These are phyloP conservation scores for Solenodon paradoxus DNA, from an alignment of 2,113 vertebrate species.

Conservation along the genomic window DNA sequence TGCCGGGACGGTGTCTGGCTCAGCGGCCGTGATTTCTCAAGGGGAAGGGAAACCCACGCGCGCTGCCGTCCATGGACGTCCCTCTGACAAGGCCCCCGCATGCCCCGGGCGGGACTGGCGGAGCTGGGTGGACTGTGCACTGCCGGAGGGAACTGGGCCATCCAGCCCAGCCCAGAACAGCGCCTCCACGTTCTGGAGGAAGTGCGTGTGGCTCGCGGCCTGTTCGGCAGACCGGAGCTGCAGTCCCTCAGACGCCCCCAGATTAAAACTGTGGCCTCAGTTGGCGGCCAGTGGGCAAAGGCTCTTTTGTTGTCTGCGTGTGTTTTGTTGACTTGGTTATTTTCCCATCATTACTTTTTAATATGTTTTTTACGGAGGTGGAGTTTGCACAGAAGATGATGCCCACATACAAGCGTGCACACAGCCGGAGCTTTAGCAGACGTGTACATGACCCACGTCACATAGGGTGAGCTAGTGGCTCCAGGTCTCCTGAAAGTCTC, in stretches of 20 bases:
- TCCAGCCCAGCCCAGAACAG: too few species aligned
- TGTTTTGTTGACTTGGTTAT: neutral
- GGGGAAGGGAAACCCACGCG: too few species aligned
- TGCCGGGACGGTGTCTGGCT: neutral
- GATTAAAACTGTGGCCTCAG: accelerated
- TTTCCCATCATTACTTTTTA: neutral
- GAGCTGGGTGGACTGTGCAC: too few species aligned
- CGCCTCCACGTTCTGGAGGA: neutral
- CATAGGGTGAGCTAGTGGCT: accelerated
- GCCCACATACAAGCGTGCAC: neutral
- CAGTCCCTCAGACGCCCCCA: too few species aligned
- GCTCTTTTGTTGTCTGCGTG: neutral
- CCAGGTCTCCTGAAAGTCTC: neutral
- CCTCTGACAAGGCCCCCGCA: too few species aligned
- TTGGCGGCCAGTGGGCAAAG: accelerated
- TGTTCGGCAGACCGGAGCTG: too few species aligned
- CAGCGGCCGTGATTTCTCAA: accelerated
- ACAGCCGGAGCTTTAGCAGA: neutral
- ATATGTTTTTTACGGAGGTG: neutral
- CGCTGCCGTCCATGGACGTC: too few species aligned
- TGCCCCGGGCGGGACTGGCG: too few species aligned
- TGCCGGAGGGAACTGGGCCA: too few species aligned
- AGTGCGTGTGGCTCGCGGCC: too few species aligned
- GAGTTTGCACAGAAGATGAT: too few species aligned
- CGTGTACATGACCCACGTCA: accelerated